phyloP scores from a whole-genome alignment of 2,113 vertebrate genomes.

The Cynoglossus semilaevis region DNA sequence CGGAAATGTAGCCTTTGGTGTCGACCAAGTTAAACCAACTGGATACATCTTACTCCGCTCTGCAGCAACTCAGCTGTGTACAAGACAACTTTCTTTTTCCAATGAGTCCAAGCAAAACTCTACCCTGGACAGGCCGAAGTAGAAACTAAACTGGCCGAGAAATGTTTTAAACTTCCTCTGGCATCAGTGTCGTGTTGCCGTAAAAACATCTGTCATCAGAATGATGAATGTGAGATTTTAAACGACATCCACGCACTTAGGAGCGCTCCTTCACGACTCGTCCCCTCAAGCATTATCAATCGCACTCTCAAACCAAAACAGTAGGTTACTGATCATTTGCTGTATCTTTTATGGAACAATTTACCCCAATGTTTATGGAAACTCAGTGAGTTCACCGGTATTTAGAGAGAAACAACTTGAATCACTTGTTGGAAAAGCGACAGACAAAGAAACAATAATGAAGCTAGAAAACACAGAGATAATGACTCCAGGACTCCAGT shows the following conservation, averaged over 20 bases:
- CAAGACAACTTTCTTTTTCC: too few species aligned
- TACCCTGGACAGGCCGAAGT: background rate
- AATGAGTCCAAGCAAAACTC: background rate
- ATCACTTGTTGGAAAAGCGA: too few species aligned
- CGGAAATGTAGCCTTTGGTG: too few species aligned
- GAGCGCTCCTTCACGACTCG: background rate
- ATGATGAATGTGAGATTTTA: constrained; percentile 15
- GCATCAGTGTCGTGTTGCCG: constrained; percentile 1
- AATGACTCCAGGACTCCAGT: too few species aligned
- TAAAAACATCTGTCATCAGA: constrained; percentile 2
- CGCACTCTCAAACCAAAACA: background rate
- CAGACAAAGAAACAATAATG: background rate
- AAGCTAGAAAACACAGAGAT: too few species aligned
- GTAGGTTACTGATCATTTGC: constrained; percentile 8
- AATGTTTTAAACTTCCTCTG: constrained; percentile 25
- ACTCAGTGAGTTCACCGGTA: constrained; percentile 6
- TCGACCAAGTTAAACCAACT: too few species aligned
- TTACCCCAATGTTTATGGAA: constrained; percentile 7
- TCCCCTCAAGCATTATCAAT: constrained; percentile 5
- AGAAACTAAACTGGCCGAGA: background rate
- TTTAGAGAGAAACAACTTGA: too few species aligned
- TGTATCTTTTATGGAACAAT: background rate
- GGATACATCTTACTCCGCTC: too few species aligned
- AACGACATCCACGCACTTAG: background rate
- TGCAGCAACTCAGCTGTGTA: too few species aligned